Evolutionary conservation across 2,113 vertebrate genomes (phyloP).

Genomic region (Hippocampus abdominalis): DNA sequence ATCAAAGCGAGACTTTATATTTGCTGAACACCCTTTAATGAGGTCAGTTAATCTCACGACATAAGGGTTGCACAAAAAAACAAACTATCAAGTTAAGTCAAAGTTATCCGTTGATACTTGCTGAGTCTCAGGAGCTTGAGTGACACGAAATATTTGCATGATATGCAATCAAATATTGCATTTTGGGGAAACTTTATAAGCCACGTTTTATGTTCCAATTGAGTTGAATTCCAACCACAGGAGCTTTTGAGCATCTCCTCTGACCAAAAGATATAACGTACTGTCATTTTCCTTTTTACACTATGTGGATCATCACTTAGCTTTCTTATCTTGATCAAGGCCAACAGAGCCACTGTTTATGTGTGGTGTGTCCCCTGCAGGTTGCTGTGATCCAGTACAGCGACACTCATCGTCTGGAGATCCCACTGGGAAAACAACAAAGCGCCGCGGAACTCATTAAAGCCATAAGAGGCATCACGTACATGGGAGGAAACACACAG

Average conservation of each 20-base stretch:
- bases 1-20: no score
- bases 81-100: no score
- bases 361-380: constrained; percentile 28
- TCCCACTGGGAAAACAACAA: constrained; percentile 68
- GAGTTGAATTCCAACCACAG: no score
- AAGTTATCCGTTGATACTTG: not conserved
- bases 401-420: constrained; percentile 75
- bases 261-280: no score
- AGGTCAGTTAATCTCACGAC: no score
- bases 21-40: no score
- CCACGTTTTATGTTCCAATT: no score
- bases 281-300: not conserved
- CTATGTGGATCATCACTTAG: not conserved
- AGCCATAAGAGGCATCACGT: constrained; percentile 67
- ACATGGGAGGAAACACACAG: constrained; percentile 79
- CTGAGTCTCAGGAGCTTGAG: not conserved
- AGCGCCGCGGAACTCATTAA: constrained; percentile 61
- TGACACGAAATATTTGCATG: no score
- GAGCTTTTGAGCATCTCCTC: no score
- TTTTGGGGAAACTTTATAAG: no score
- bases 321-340: not conserved
- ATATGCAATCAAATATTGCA: no score
- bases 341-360: not conserved
- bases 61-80: no score
- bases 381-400: constrained; percentile 79